Conservation (phyloP, 2,797 vertebrate species). For the Cygnus olor region DNA sequence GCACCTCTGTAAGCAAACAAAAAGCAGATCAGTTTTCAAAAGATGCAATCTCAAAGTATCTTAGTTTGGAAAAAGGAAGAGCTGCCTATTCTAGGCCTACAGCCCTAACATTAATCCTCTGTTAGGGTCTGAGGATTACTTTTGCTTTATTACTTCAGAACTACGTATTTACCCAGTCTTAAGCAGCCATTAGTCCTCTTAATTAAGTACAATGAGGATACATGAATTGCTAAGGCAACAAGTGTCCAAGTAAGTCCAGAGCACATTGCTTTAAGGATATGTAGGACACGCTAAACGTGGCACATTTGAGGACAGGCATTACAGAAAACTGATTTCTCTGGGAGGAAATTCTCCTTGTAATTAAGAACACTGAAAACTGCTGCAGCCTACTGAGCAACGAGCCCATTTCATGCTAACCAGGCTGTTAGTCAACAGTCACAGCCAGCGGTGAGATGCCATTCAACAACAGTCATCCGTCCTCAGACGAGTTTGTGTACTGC, state of each 20-base stretch:
- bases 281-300: background rate
- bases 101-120: background rate
- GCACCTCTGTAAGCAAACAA: background rate
- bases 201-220: background rate
- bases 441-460: background rate
- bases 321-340: background rate
- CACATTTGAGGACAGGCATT: background rate
- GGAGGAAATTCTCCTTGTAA: background rate
- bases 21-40: background rate
- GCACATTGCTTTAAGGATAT: rapidly evolving
- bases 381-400: background rate
- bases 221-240: background rate
- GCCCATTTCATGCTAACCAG: background rate
- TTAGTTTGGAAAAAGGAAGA: background rate
- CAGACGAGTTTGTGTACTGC: background rate
- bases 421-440: background rate
- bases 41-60: rapidly evolving
- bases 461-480: background rate
- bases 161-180: too few relatives aligned
- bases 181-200: background rate
- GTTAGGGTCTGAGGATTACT: background rate
- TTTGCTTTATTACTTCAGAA: background rate
- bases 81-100: background rate
- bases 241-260: background rate
- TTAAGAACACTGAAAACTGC: background rate